Evolutionary conservation across 2,113 vertebrate genomes (phyloP), one percentile per base, ranked within the genome.

Genomic region (Trematomus loennbergii): DNA sequence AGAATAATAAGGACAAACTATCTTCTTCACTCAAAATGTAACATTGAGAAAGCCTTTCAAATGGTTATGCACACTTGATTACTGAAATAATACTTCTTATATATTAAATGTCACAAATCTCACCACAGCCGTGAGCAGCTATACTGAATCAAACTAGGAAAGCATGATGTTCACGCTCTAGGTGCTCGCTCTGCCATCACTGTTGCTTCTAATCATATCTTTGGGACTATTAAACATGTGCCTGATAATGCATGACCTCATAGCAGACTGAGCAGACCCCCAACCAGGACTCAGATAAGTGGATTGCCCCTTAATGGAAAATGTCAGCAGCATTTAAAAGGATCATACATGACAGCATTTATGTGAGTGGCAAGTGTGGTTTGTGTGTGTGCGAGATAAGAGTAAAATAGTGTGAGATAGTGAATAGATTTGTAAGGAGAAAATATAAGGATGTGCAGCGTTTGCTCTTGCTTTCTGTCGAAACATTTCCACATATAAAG

Each of bases 241-340:
- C 75, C 60, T 80, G 83, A 82, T 65, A 84, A 60, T 66, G 61
- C 33, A 86, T 89, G 86, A 87, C 36, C 88, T 92, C 84, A 88
- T 45, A 74, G 67, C 60, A 72, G 64, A 46, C 49, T 59, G 71
- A 85, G 75, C 87, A 90, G 89, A 87, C 78, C 86, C 54, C 36
- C 49, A 70, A 85, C 84, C 88, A 91, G 87, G 79, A 67, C 77
- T 33, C 22, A 0, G 77, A 75, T 91, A 92, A 92, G 72, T 90
- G 79, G 78, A 93, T 90, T 92, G 85, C 18, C 45, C 43, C 63
- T 20, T 88, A 85, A 91, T 88, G 71, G 80, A 22, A 73, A 75
- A 81, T 72, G 72, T 48, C 81, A 86, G 66, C 53, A 69, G 78
- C 17, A 36, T 86, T 77, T 89, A 46, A 79, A 74, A 80, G 63